A percentile compares a stretch with the other conserved stretches of the same genome.
Conservation (phyloP, 2,888 invertebrate genomes). For the Furcula furcula region DNA sequence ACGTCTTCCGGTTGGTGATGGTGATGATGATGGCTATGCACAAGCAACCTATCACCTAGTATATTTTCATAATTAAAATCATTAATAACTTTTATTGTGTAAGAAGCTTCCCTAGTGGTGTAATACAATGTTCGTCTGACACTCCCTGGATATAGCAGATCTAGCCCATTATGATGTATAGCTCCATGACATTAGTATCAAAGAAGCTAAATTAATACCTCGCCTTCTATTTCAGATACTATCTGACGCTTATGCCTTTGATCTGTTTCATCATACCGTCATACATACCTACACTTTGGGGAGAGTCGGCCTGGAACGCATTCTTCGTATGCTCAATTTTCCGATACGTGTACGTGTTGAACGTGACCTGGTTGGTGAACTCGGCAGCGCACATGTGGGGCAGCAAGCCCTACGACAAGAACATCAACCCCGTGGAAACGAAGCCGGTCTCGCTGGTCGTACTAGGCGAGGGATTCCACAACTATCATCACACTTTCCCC, state of each 20-base stretch:
- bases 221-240: slow-evolving; percentile 80
- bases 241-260: slow-evolving; percentile 86
- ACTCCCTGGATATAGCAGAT: too few species aligned
- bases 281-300: slow-evolving; percentile 88
- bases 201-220: slow-evolving; percentile 1
- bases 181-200: too few species aligned
- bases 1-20: too few species aligned
- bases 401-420: slow-evolving; percentile 86
- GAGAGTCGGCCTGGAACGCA: slow-evolving; percentile 84
- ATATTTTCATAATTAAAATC: too few species aligned
- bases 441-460: slow-evolving; percentile 84
- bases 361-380: slow-evolving; percentile 95
- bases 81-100: too few species aligned
- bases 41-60: too few species aligned
- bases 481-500: slow-evolving; percentile 93
- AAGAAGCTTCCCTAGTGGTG: too few species aligned
- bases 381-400: slow-evolving; percentile 93
- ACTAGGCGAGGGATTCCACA: slow-evolving; percentile 92
- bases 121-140: too few species aligned
- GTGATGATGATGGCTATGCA: too few species aligned
- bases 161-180: too few species aligned
- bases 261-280: slow-evolving; percentile 90
- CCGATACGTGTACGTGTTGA: slow-evolving; percentile 89
- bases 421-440: slow-evolving; percentile 88
- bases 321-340: slow-evolving; percentile 87